These are phyloP conservation scores for Pammene fasciana DNA, from an alignment of 2,888 invertebrate genomes.

Conservation along the genomic window DNA sequence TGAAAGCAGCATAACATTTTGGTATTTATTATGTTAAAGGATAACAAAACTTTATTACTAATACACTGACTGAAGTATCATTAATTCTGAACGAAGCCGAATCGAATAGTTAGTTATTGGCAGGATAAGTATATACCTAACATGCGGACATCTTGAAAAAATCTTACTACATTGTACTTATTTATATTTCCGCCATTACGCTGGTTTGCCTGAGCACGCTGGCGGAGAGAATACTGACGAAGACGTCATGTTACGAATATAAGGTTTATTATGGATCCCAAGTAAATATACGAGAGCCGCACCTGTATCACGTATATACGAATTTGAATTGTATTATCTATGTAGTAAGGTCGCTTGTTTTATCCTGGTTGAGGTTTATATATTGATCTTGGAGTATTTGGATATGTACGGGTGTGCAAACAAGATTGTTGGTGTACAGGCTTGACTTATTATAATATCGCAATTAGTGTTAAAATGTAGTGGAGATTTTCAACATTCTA, in stretches of 20 bases:
- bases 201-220: neutral
- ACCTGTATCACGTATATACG: conserved; percentile 3
- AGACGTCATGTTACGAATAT: conserved; percentile 17
- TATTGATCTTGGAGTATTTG: conserved; percentile 35
- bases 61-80: too few species aligned
- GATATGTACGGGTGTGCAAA: conserved; percentile 26
- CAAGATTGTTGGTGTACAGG: conserved; percentile 17
- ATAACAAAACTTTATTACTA: too few species aligned
- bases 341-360: neutral
- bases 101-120: too few species aligned
- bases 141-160: too few species aligned
- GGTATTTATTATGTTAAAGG: too few species aligned
- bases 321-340: conserved; percentile 1
- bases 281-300: conserved; percentile 26
- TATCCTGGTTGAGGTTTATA: neutral
- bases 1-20: too few species aligned
- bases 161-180: too few species aligned
- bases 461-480: conserved; percentile 21
- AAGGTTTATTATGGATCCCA: conserved; percentile 31
- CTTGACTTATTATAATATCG: conserved; percentile 19
- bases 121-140: too few species aligned
- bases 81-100: too few species aligned
- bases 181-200: neutral
- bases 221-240: neutral
- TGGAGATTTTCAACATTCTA: neutral